phyloP scores from a whole-genome alignment of 2,888 invertebrate genomes.

The Drosophila paranaensis region DNA sequence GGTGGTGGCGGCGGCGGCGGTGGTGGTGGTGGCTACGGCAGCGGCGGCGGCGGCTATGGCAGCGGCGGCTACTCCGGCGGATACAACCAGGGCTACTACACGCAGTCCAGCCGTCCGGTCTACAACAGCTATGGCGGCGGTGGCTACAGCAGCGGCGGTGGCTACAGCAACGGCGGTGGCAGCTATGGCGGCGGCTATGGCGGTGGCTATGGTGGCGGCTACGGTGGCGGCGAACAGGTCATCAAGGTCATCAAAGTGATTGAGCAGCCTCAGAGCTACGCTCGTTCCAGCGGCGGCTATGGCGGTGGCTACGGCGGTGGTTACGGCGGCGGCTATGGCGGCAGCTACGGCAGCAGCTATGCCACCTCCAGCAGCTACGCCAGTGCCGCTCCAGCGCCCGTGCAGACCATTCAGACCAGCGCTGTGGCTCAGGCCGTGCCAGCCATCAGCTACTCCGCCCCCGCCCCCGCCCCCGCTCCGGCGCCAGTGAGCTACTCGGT shows the following conservation, averaged over 20 bases:
- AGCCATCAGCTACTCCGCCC: conserved; percentile 38
- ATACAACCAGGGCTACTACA: conserved; percentile 63
- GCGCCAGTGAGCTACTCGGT: conserved; percentile 39
- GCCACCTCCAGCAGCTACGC: conserved; percentile 56
- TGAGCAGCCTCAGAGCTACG: conserved; percentile 64
- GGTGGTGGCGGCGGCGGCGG: conserved; percentile 54
- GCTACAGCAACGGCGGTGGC: conserved; percentile 34
- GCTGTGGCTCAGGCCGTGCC: conserved; percentile 35
- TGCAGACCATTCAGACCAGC: conserved; percentile 20
- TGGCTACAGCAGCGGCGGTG: conserved; percentile 36
- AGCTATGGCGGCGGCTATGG: conserved; percentile 19
- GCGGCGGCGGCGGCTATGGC: conserved; percentile 40
- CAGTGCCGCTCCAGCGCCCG: conserved; percentile 36
- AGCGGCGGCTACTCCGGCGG: conserved; percentile 59
- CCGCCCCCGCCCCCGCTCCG: conserved; percentile 36
- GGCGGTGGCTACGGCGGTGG: conserved; percentile 38
- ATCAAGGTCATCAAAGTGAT: conserved; percentile 80
- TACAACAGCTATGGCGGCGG: conserved; percentile 48
- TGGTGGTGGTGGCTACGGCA: conserved; percentile 23
- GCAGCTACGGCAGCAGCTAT: conserved; percentile 49
- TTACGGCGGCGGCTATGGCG: conserved; percentile 38
- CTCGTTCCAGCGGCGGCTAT: conserved; percentile 45
- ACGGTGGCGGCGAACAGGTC: conserved; percentile 48
- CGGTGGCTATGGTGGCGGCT: conserved; percentile 40
- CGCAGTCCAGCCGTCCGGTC: conserved; percentile 66